These are phyloP conservation scores for Cyprinus carpio DNA, from an alignment of 2,113 vertebrate genomes.

Conservation along the genomic window DNA sequence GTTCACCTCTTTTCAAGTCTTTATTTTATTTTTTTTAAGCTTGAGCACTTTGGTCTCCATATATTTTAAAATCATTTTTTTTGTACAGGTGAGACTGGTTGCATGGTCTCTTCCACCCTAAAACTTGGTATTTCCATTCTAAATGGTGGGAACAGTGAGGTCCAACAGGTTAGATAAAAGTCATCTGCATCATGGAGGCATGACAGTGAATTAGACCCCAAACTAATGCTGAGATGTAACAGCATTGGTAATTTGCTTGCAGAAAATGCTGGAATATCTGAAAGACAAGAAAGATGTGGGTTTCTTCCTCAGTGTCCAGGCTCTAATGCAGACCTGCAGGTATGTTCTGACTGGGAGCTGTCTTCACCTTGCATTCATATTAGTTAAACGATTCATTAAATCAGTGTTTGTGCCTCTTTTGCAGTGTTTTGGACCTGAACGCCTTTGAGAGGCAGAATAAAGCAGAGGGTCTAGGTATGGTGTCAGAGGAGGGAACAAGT, in stretches of 20 bases:
- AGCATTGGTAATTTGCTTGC: not conserved
- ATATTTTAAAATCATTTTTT: not conserved
- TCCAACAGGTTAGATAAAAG: conserved; percentile 81
- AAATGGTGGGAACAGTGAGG: conserved; percentile 87
- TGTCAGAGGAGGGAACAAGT: conserved; percentile 94
- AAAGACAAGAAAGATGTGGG: conserved; percentile 93
- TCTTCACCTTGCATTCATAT: too few species aligned
- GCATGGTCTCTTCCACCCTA: conserved; percentile 92
- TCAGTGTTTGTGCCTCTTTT: not conserved
- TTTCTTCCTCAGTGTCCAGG: conserved; percentile 91
- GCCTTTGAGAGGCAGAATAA: conserved; percentile 97
- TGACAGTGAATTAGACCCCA: not conserved
- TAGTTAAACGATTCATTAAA: not conserved
- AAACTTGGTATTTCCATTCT: conserved; percentile 94
- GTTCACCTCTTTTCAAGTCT: not conserved
- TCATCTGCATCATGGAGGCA: not conserved
- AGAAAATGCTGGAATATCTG: conserved; percentile 97
- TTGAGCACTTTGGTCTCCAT: not conserved
- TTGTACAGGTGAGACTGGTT: conserved; percentile 82
- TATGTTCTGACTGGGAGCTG: conserved; percentile 53
- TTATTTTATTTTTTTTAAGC: not conserved
- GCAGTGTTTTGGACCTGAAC: conserved; percentile 91
- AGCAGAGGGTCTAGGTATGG: conserved; percentile 93
- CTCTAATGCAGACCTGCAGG: conserved; percentile 94
- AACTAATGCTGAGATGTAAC: not conserved